These are phyloP conservation scores for Hydropotes inermis DNA, from an alignment of 2,113 vertebrate species.

Conservation along the genomic window DNA sequence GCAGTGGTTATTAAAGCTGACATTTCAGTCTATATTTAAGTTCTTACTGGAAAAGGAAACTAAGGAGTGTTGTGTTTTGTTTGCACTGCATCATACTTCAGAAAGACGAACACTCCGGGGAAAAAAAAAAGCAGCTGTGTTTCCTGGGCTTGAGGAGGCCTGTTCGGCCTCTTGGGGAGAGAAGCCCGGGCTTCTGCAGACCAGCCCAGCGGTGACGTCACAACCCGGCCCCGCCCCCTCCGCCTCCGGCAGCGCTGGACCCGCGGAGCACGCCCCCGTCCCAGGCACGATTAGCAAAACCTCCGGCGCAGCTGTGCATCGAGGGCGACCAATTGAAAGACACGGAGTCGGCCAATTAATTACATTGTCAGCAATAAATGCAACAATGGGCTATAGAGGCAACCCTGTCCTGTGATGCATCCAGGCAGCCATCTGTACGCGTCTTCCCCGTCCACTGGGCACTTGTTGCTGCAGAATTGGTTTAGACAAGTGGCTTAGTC, in stretches of 20 bases:
- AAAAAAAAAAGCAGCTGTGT: background rate
- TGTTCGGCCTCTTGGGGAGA: background rate
- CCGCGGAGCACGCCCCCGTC: background rate
- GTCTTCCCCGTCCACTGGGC: background rate
- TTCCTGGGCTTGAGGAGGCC: background rate
- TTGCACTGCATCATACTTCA: background rate
- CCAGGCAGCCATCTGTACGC: background rate
- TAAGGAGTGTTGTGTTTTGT: background rate
- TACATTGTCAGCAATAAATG: slow-evolving; percentile 51
- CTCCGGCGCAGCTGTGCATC: slow-evolving; percentile 1
- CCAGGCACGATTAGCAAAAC: background rate
- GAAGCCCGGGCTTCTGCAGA: background rate
- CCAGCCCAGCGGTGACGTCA: background rate
- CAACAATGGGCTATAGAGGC: background rate
- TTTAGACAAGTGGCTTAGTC: background rate
- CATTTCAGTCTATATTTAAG: background rate
- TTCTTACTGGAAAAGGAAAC: slow-evolving; percentile 1
- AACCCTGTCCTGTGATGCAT: background rate
- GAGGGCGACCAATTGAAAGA: slow-evolving; percentile 31
- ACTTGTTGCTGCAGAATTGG: background rate
- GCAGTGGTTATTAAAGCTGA: background rate
- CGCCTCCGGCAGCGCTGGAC: background rate
- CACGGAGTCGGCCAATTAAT: slow-evolving; percentile 58
- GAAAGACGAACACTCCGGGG: background rate
- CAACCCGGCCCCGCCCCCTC: background rate